Evolutionary conservation across 2,888 invertebrate species (phyloP).

Genomic region (Chrysina gloriosa): DNA sequence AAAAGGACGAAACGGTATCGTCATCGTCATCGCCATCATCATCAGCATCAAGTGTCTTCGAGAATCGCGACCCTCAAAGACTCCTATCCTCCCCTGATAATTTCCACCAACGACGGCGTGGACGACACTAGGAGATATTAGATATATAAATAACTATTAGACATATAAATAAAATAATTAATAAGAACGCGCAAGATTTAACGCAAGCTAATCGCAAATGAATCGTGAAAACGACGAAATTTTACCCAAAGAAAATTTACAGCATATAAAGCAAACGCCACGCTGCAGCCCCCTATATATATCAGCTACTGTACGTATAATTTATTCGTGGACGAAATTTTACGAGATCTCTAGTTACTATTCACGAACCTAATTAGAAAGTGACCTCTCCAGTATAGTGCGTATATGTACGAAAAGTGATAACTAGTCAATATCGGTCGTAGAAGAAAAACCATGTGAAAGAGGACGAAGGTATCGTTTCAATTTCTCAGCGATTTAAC

Average conservation of each 20-base stretch:
- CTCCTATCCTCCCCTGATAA: not conserved
- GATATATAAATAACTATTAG: slow-evolving; percentile 26
- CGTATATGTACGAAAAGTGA: slow-evolving; percentile 5
- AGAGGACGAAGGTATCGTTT: not conserved
- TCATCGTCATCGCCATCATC: not conserved
- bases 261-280: too few species aligned
- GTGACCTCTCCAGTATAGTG: not conserved
- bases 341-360: not conserved
- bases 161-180: too few species aligned
- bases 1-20: not conserved
- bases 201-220: too few species aligned
- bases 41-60: slow-evolving; percentile 6
- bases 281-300: too few species aligned
- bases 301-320: too few species aligned
- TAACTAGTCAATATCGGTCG: slow-evolving; percentile 17
- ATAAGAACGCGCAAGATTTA: too few species aligned
- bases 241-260: not conserved
- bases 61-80: not conserved
- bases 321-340: not conserved
- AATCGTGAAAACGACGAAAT: not conserved
- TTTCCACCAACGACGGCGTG: slow-evolving; percentile 38
- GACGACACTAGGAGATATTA: slow-evolving; percentile 32
- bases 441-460: slow-evolving; percentile 5
- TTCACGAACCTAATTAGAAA: not conserved
- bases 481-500: too few species aligned